Percentiles rank a stretch among this genome's conserved stretches.
Conservation (phyloP, 2,888 invertebrate species). For the Cepaea hortensis region DNA sequence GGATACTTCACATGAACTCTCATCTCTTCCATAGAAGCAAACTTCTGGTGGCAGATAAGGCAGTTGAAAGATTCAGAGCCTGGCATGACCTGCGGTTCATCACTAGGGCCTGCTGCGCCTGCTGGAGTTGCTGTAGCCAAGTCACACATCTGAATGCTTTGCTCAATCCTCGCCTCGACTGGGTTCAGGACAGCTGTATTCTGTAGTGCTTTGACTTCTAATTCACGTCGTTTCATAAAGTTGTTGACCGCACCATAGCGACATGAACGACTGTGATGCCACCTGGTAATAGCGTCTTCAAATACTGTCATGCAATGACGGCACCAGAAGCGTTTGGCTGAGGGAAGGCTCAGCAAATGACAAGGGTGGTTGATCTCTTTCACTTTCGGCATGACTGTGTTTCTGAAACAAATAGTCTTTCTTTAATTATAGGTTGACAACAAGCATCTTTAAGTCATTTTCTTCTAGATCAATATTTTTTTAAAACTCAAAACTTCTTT, state of each 20-base stretch:
- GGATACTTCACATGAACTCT: conserved; percentile 66
- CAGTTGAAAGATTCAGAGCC: conserved; percentile 50
- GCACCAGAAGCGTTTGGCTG: conserved; percentile 70
- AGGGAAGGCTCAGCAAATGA: conserved; percentile 70
- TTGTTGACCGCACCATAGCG: conserved; percentile 54
- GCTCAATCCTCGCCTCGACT: conserved; percentile 43
- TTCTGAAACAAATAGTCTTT: conserved; percentile 12
- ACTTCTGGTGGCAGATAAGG: conserved; percentile 62
- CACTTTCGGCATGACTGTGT: conserved; percentile 38
- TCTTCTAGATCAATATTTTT: background rate
- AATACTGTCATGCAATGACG: conserved; percentile 72
- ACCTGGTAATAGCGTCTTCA: conserved; percentile 69
- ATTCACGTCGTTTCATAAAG: conserved; percentile 51
- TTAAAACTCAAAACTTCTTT: no score
- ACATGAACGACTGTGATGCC: conserved; percentile 70
- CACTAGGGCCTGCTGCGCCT: background rate
- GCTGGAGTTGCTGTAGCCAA: conserved; percentile 1
- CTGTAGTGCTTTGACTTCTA: conserved; percentile 54
- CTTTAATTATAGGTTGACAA: background rate
- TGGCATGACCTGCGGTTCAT: background rate
- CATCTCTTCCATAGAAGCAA: conserved; percentile 63
- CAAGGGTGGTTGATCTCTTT: conserved; percentile 64
- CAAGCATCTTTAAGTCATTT: background rate
- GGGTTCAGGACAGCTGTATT: conserved; percentile 50
- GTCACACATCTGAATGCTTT: conserved; percentile 46